These are phyloP conservation scores for Dasyornis broadbenti DNA, from an alignment of 2,113 vertebrate species.

Conservation along the genomic window DNA sequence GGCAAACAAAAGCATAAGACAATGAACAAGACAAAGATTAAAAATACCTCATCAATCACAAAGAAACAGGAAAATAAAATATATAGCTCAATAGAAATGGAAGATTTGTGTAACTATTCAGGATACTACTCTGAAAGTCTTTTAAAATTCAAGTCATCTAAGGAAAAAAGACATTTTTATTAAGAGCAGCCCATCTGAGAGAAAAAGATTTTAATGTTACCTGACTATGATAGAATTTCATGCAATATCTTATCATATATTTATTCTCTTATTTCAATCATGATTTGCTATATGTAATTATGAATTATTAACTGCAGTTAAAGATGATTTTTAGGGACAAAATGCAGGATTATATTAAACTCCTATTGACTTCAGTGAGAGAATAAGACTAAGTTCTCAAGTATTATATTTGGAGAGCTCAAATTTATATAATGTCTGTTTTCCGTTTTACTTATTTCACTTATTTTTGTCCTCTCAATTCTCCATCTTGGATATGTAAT, in stretches of 20 bases:
- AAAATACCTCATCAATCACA: background rate
- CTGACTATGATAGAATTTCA: background rate
- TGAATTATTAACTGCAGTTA: background rate
- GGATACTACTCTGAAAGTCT: background rate
- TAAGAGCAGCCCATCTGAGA: background rate
- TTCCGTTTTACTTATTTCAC: background rate
- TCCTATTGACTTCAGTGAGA: background rate
- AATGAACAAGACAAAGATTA: background rate
- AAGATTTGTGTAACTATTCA: background rate
- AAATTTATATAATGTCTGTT: background rate
- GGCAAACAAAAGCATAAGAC: conserved; percentile 5
- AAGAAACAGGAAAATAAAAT: background rate
- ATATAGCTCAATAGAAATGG: background rate
- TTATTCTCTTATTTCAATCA: background rate
- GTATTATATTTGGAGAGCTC: background rate
- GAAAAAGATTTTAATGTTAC: background rate
- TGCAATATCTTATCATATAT: background rate
- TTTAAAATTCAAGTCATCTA: background rate
- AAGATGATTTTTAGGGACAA: background rate
- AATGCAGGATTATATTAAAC: background rate
- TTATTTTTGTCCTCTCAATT: background rate
- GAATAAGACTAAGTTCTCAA: background rate
- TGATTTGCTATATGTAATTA: background rate
- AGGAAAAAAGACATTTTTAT: background rate
- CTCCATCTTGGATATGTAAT: background rate